Evolutionary conservation across 2,113 vertebrate genomes (phyloP), one percentile per base, ranked within the genome.

Genomic region (Egretta garzetta): DNA sequence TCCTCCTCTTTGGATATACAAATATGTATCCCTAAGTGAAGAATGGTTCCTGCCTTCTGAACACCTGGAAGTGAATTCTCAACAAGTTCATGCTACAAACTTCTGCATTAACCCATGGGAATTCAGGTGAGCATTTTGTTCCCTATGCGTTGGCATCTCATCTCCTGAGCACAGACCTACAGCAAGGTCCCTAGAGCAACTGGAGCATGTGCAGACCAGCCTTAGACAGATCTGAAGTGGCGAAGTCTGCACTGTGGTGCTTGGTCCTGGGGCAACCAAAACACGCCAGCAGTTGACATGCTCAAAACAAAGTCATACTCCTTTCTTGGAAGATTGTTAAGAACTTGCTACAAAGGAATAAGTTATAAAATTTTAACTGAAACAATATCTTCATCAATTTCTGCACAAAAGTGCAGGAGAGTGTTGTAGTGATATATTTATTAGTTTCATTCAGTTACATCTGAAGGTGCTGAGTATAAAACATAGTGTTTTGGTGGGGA

Each of bases 401-500:
- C 41, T 92, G 15, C 12, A 80, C 6, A 5, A 23, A 49, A 80
- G 73, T 88, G 56, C 63, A 91, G 50, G 74, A n/a, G 66, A 50
- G 22, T 28, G 63, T 26, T 88, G 50, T 37, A 84, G 39, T 77
- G 50, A 63, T 64, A 13, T 19, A 87, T 81, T 84, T 76, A 80
- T 67, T 77, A 88, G 73, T 87, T 95, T 83, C 79, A 82, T 84
- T 49, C 59, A 94, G 56, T 81, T 67, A 90, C 79, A 72, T 82
- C 47, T 94, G 90, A 82, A 91, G 26, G 67, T 3, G 15, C 14
- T 15, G 19, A 53, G 43, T 43, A 67, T 17, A 70, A 79, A 68
- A 66, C 12, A 35, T 4, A 47, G 41, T n/a, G 26, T 70, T 84
- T 75, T 50, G 32, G 49, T 70, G 37, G 43, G 37, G 22, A 63